phyloP scores from a whole-genome alignment of 2,888 invertebrate species.

The Melitaea athalia region DNA sequence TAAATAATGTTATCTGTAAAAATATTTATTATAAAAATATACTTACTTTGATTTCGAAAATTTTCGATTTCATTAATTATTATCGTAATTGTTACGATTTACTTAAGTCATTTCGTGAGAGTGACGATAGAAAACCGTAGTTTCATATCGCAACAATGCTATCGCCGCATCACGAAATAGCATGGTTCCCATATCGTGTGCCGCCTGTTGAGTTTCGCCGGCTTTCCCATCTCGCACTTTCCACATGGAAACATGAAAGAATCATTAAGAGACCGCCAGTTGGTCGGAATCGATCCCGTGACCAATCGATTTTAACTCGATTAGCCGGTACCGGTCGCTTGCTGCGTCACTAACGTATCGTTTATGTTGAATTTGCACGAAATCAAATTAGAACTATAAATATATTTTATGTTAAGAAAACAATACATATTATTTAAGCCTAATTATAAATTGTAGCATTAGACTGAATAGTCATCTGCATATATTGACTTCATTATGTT shows the following conservation, averaged over 20 bases:
- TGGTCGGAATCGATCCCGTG: constrained; percentile 49
- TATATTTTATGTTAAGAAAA: too few species aligned
- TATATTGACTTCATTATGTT: too few species aligned
- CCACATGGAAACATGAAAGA: constrained; percentile 17
- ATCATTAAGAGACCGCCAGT: constrained; percentile 22
- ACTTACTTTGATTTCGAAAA: background rate
- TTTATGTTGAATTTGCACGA: background rate
- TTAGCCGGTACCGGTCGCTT: constrained; percentile 49
- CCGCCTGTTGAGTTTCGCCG: constrained; percentile 24
- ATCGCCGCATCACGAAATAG: constrained; percentile 26
- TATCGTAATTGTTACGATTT: background rate
- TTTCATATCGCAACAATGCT: constrained; percentile 30
- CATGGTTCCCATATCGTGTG: constrained; percentile 35
- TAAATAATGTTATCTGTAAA: background rate
- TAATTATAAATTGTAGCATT: too few species aligned
- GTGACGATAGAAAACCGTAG: constrained; percentile 12
- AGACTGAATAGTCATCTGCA: too few species aligned
- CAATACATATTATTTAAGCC: too few species aligned
- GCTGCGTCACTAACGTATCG: constrained; percentile 25
- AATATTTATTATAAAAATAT: background rate
- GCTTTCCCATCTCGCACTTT: constrained; percentile 38
- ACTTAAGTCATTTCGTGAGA: background rate
- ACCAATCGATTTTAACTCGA: constrained; percentile 65
- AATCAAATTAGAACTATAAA: background rate
- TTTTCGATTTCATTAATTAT: background rate